Evolutionary conservation across 2,113 vertebrate species (phyloP), one percentile per base, ranked within the genome.

Genomic region (Carollia perspicillata): DNA sequence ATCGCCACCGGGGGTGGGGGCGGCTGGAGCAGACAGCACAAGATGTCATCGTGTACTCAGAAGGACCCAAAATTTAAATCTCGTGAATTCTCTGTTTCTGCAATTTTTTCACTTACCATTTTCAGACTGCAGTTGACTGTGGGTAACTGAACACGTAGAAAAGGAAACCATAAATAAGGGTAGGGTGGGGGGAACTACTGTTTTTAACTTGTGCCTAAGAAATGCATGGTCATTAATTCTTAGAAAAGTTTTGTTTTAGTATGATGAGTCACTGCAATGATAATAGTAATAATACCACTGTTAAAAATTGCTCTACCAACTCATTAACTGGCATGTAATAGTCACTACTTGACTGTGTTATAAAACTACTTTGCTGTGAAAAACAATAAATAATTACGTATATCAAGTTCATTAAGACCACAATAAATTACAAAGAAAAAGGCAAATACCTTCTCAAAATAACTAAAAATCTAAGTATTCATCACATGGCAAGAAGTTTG

Each of bases 241-340:
- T 47, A 9, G 5, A 94, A 71, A 72, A n/a, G 28, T 49, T 97
- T 80, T 44, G 72, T 89, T 71, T 95, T 88, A 81, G 63, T 28
- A 63, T 35, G 11, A 23, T 74, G 68, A n/a, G 84, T 93, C 28
- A 49, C 87, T 49, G 37, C 7, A 78, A 8, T 51, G 51, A 69
- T 66, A 75, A 42, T 22, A 68, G 6, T 69, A 77, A 84, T 63
- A 83, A 42, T 37, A 81, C 11, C 47, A 35, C 11, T 33, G 14
- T 8, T 77, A 72, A 89, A 84, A 80, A 78, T 66, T 69, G 47
- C 10, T 84, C 26, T 77, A 23, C 63, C 58, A 77, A 87, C 16
- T 20, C 18, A 69, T 17, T 33, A 77, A 51, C 63, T 22, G 60
- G 20, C n/a, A 51, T 75, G 13, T 69, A 17, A 49, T 69, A 44